Evolutionary conservation across 2,888 invertebrate genomes (phyloP).

Genomic region (Tetragonula carbonaria): DNA sequence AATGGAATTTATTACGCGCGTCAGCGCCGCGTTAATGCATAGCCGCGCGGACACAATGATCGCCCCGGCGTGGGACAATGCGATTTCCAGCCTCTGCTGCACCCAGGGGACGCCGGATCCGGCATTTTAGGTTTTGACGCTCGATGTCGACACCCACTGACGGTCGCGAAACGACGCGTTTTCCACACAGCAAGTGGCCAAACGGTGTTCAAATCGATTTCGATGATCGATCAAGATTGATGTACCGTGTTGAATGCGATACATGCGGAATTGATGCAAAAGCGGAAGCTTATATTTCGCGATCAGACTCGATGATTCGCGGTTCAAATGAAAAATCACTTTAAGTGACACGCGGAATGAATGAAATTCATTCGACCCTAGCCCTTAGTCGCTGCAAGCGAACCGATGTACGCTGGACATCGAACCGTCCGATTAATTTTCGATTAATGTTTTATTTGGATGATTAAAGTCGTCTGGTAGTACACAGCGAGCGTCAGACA

Average conservation of each 20-base stretch:
- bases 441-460: too few relatives aligned
- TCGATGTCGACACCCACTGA: slow-evolving; percentile 37
- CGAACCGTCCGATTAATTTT: too few relatives aligned
- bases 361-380: too few relatives aligned
- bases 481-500: too few relatives aligned
- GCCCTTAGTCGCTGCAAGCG: too few relatives aligned
- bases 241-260: slow-evolving; percentile 5
- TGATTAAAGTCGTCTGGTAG: too few relatives aligned
- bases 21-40: slow-evolving; percentile 46
- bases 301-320: slow-evolving; percentile 23
- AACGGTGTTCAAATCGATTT: slow-evolving; percentile 41
- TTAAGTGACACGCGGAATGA: too few relatives aligned
- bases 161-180: slow-evolving; percentile 35
- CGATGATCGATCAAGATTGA: slow-evolving; percentile 57
- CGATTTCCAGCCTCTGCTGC: slow-evolving; percentile 27
- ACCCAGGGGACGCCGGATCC: slow-evolving; percentile 21
- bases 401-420: too few relatives aligned
- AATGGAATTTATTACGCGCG: slow-evolving; percentile 51
- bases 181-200: slow-evolving; percentile 42
- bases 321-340: slow-evolving; percentile 18
- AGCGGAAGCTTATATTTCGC: slow-evolving; percentile 19
- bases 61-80: slow-evolving; percentile 36
- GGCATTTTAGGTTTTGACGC: slow-evolving; percentile 48
- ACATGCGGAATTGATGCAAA: slow-evolving; percentile 16
- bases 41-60: slow-evolving; percentile 42